Conservation (phyloP, 2,888 invertebrate species). For the Muschampia staudingeri region DNA sequence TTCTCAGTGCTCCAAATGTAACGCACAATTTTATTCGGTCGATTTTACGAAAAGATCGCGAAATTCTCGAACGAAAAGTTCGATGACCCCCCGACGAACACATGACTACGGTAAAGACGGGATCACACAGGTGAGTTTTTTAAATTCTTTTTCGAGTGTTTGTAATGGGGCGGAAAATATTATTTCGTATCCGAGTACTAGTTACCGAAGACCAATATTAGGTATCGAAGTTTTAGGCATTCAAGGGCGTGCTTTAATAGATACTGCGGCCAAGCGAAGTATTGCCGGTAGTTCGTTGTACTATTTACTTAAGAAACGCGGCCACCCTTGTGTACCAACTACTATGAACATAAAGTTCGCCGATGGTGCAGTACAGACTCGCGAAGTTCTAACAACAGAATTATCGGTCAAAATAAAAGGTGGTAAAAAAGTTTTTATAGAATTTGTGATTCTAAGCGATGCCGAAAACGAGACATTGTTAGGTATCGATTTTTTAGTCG, state of each 20-base stretch:
- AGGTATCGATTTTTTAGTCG: not conserved
- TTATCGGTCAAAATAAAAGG: not conserved
- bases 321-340: not conserved
- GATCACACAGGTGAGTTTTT: not conserved
- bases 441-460: not conserved
- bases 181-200: not conserved
- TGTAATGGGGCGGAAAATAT: conserved; percentile 6
- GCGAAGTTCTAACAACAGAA: not conserved
- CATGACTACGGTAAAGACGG: not conserved
- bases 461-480: not conserved
- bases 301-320: not conserved
- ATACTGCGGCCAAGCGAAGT: not conserved
- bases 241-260: not conserved
- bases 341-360: not conserved
- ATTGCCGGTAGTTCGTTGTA: not conserved
- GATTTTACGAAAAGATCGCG: not conserved
- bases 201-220: not conserved
- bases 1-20: not conserved
- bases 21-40: not conserved
- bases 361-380: not conserved
- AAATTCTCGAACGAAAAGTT: not conserved
- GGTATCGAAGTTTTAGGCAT: not conserved
- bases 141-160: not conserved
- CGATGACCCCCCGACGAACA: not conserved
- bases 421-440: not conserved